Evolutionary conservation across 2,113 vertebrate genomes (phyloP), one percentile per base, ranked within the genome.

Genomic region (Bujurquina vittata): DNA sequence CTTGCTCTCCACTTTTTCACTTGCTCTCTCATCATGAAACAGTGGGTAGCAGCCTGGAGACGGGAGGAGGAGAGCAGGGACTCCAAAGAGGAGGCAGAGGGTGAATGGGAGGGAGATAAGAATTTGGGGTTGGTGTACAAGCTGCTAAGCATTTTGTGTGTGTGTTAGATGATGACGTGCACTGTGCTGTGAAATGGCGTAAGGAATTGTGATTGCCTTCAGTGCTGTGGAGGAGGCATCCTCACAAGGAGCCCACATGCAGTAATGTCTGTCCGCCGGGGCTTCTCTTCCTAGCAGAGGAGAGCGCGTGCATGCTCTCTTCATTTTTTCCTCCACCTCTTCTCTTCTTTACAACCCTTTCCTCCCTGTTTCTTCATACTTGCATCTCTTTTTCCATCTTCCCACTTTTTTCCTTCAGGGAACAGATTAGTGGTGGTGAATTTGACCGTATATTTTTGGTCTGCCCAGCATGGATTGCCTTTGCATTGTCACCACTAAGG

Each of bases 401-500:
- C 73, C 35, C 22, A 55, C 81, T 49, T 65, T 82, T 74, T 67
- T 81, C 35, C 61, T 81, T 31, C 35, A 61, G 77, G 43, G 59
- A 58, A 83, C 69, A 94, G 94, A 89, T 94, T 75, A 96, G 94
- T 95, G 94, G 95, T 94, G 95, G 96, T 96, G 97, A 96, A 91
- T 94, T 91, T 95, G 94, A 83, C 85, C 88, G 93, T 93, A 93
- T 87, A 95, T 92, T 81, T 84, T 86, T 84, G 62, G 3, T 84
- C 82, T 67, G 86, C 74, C 93, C 95, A 95, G 94, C 88, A 99
- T 99, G 97, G 97, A 98, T 96, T 99, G 97, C 94, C 97, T 99
- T 95, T 99, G 98, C 95, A 98, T 99, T 96, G 97, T 99, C 94
- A 99, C 97, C 89, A 99, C 97, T 88, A 99, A 99, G 97, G 97